Percentiles rank a stretch among this genome's conserved stretches.
Evolutionary conservation across 2,888 invertebrate species (phyloP).

Genomic region (Strigamia crassipes): DNA sequence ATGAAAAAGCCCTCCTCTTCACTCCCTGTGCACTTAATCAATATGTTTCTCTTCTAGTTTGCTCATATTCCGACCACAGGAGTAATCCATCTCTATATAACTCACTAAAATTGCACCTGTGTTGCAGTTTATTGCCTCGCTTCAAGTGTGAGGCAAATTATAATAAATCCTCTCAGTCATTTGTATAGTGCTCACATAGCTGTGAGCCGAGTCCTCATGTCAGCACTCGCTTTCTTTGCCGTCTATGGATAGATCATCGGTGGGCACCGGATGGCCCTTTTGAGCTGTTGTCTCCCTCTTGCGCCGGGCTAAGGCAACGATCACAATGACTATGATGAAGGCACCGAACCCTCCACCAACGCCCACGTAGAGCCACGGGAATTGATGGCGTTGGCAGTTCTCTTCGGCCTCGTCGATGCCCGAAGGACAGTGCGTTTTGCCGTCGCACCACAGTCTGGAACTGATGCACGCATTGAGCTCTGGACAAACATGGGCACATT

Average conservation of each 20-base stretch:
- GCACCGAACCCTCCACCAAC: constrained; percentile 50
- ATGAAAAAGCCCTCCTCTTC: constrained; percentile 24
- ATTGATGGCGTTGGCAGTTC: constrained; percentile 46
- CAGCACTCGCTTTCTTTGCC: constrained; percentile 50
- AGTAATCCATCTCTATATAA: neutral
- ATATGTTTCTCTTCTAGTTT: constrained; percentile 2
- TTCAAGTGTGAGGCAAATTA: constrained; percentile 28
- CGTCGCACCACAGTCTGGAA: constrained; percentile 74
- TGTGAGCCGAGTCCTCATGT: constrained; percentile 40
- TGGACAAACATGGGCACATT: constrained; percentile 42
- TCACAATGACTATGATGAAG: constrained; percentile 49
- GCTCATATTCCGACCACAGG: constrained; percentile 3
- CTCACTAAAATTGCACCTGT: constrained; percentile 15
- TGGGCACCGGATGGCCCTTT: constrained; percentile 51
- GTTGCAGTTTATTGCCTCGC: neutral
- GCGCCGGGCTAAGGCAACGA: constrained; percentile 49
- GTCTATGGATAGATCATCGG: constrained; percentile 50
- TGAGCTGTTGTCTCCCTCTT: constrained; percentile 50
- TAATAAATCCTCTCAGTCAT: constrained; percentile 25
- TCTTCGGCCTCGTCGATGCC: constrained; percentile 44
- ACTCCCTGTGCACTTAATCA: neutral
- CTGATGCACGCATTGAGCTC: constrained; percentile 47
- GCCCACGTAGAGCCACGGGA: constrained; percentile 51
- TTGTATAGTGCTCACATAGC: constrained; percentile 34
- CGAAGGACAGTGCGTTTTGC: constrained; percentile 61